Conservation (phyloP, 2,888 invertebrate genomes). For the Clistopyga incitator region DNA sequence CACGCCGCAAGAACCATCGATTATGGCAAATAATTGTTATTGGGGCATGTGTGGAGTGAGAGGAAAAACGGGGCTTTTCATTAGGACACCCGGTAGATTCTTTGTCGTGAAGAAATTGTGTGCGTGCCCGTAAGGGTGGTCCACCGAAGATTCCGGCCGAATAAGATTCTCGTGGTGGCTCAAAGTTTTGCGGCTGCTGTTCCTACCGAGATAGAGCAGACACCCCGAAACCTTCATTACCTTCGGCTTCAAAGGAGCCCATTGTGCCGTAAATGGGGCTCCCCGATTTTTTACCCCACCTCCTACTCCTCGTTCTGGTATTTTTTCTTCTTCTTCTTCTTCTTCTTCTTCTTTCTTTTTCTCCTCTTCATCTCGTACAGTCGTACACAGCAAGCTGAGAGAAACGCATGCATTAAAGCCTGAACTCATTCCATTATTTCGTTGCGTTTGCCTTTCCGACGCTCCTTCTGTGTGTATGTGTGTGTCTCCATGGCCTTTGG, state of each 20-base stretch:
- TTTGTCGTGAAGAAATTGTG: constrained; percentile 61
- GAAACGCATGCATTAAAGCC: constrained; percentile 53
- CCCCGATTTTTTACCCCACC: constrained; percentile 62
- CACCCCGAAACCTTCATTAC: constrained; percentile 80
- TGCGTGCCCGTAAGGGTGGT: constrained; percentile 78
- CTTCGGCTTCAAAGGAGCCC: constrained; percentile 78
- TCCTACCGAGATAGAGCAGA: constrained; percentile 70
- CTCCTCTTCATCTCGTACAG: constrained; percentile 61
- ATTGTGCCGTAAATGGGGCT: constrained; percentile 80
- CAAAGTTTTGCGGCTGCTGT: constrained; percentile 58
- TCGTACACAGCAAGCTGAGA: constrained; percentile 60
- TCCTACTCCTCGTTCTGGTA: constrained; percentile 56
- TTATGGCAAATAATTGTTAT: constrained; percentile 39
- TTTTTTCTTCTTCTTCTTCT: constrained; percentile 19
- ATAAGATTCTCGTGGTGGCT: constrained; percentile 35
- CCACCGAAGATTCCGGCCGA: constrained; percentile 59
- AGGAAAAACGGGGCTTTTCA: background rate
- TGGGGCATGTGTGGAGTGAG: background rate
- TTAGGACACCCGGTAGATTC: constrained; percentile 73
- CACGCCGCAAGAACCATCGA: constrained; percentile 17
- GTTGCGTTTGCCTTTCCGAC: constrained; percentile 76
- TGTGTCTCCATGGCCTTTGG: background rate
- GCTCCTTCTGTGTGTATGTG: constrained; percentile 51
- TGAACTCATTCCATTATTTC: constrained; percentile 76
- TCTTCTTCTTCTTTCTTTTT: constrained; percentile 44